These are phyloP conservation scores for Dallia pectoralis DNA, from an alignment of 2,797 vertebrate genomes.

Conservation along the genomic window DNA sequence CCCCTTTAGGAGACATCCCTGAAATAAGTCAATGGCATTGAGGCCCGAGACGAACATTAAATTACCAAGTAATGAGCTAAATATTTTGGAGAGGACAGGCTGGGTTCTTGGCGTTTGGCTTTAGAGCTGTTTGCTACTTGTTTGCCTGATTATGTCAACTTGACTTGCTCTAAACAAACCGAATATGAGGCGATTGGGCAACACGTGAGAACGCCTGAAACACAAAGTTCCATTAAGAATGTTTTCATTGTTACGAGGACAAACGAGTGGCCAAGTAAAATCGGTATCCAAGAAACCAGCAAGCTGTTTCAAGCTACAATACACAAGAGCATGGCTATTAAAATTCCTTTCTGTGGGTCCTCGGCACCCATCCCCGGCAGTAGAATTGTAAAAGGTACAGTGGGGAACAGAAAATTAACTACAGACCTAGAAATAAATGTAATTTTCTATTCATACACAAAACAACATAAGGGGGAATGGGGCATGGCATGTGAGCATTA, in stretches of 20 bases:
- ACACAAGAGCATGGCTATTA: slow-evolving; percentile 28
- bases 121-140: not conserved
- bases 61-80: not conserved
- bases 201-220: slow-evolving; percentile 15
- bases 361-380: slow-evolving; percentile 6
- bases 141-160: slow-evolving; percentile 10
- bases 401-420: not conserved
- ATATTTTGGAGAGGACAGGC: not conserved
- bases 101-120: not conserved
- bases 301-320: slow-evolving; percentile 33
- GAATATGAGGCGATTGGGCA: slow-evolving; percentile 20
- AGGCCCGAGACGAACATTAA: slow-evolving; percentile 1
- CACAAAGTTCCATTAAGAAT: slow-evolving; percentile 25
- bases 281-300: slow-evolving; percentile 40
- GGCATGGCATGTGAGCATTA: not conserved
- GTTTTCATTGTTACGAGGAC: slow-evolving; percentile 30
- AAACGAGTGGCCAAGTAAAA: slow-evolving; percentile 23
- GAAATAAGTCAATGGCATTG: not conserved
- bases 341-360: slow-evolving; percentile 20
- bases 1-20: not conserved
- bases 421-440: not conserved
- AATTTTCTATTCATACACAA: not conserved
- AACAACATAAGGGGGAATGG: no score
- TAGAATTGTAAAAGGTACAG: slow-evolving; percentile 19
- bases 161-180: slow-evolving; percentile 23